Evolutionary conservation across 1,140 invertebrate species (phyloP).

Genomic region (Helicoverpa armigera): DNA sequence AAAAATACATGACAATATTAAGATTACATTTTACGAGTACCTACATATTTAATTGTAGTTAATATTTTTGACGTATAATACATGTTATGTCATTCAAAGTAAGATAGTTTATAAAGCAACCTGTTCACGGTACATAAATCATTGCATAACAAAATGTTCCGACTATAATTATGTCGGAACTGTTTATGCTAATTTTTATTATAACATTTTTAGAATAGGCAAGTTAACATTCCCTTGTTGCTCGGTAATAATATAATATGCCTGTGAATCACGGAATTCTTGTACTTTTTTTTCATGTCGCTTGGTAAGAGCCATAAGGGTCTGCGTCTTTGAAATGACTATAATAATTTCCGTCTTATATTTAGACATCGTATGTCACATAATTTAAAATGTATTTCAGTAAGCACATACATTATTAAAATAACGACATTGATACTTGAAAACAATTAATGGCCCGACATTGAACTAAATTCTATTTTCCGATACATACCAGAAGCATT

Average conservation of each 20-base stretch:
- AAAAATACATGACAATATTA: background rate
- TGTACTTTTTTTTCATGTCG: background rate
- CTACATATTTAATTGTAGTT: background rate
- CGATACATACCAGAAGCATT: no score
- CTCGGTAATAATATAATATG: background rate
- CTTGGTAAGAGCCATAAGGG: background rate
- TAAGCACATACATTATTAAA: no score
- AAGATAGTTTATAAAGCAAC: background rate
- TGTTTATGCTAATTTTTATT: slow-evolving; percentile 22
- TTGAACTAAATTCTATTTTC: no score
- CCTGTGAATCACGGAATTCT: slow-evolving; percentile 19
- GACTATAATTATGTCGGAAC: background rate
- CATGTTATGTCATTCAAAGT: background rate
- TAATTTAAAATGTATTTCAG: no score
- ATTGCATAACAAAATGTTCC: background rate
- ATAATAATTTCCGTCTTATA: background rate
- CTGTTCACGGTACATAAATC: slow-evolving; percentile 28
- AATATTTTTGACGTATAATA: background rate
- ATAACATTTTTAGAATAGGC: slow-evolving; percentile 13
- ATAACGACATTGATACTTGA: background rate
- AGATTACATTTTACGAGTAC: background rate
- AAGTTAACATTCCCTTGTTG: background rate
- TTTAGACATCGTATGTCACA: no score
- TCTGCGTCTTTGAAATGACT: no score
- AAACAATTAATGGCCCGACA: background rate